Percentiles rank a stretch among this genome's conserved stretches.
Conservation (phyloP, 2,113 vertebrate genomes). For the Tricholaema leucomelas region DNA sequence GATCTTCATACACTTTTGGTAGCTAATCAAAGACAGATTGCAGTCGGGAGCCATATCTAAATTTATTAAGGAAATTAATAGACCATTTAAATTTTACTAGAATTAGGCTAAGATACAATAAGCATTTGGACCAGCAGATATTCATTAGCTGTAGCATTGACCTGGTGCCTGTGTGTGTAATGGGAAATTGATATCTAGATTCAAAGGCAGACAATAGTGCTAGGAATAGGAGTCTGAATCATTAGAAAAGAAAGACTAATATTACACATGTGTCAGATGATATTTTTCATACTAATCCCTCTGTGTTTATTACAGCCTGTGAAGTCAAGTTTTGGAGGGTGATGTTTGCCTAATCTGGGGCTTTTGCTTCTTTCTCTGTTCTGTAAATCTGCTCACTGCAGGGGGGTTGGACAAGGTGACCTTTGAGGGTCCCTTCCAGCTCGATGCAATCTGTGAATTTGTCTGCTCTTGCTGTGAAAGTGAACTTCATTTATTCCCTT, state of each 20-base stretch:
- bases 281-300: not conserved
- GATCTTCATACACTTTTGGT: constrained; percentile 71
- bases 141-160: constrained; percentile 72
- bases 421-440: no score
- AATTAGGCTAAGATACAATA: constrained; percentile 75
- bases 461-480: not conserved
- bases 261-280: constrained; percentile 2
- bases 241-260: not conserved
- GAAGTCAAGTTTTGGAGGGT: not conserved
- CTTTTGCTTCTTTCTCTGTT: not conserved
- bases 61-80: constrained; percentile 84
- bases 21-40: constrained; percentile 83
- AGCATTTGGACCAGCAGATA: constrained; percentile 67
- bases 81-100: constrained; percentile 80
- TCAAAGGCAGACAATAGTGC: not conserved
- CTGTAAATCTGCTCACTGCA: not conserved
- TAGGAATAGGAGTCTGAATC: not conserved
- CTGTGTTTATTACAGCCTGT: not conserved
- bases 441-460: not conserved
- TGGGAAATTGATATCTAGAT: constrained; percentile 68
- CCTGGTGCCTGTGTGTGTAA: constrained; percentile 56
- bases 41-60: constrained; percentile 78
- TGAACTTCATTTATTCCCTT: not conserved
- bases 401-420: no score
- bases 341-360: not conserved